A percentile compares a stretch with the other conserved stretches of the same genome.
Conservation (phyloP, 2,113 vertebrate species). For the Epinephelus fuscoguttatus region DNA sequence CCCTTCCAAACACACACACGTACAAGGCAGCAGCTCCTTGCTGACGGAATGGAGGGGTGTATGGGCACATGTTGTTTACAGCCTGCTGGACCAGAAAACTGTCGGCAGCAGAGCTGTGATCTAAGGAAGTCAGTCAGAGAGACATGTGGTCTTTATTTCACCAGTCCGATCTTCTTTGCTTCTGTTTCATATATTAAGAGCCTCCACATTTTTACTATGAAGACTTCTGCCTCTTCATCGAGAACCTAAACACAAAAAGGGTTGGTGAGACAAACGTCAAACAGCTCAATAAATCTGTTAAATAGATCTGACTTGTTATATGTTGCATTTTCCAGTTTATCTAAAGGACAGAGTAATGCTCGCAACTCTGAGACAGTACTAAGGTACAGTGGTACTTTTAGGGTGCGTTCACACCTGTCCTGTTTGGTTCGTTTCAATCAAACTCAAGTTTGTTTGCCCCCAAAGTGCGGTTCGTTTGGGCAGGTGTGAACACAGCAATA, state of each 20-base stretch:
- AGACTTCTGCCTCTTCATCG: slow-evolving; percentile 99
- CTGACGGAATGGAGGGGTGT: slow-evolving; percentile 62
- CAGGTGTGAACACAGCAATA: too few relatives aligned
- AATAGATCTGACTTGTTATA: not conserved
- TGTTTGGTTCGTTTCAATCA: too few relatives aligned
- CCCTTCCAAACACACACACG: slow-evolving; percentile 37
- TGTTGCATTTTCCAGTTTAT: too few relatives aligned
- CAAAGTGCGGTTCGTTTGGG: too few relatives aligned
- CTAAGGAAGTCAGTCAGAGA: slow-evolving; percentile 41
- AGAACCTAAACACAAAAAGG: slow-evolving; percentile 87
- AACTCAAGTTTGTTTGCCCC: too few relatives aligned
- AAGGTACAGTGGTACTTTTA: too few relatives aligned
- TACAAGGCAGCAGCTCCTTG: slow-evolving; percentile 66
- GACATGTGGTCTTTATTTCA: slow-evolving; percentile 88
- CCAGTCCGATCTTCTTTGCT: slow-evolving; percentile 99
- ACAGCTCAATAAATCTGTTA: not conserved
- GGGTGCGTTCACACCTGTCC: too few relatives aligned
- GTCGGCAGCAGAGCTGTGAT: slow-evolving; percentile 34
- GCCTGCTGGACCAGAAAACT: slow-evolving; percentile 49
- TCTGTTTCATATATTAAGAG: slow-evolving; percentile 99
- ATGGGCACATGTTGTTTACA: slow-evolving; percentile 45
- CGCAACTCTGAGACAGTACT: too few relatives aligned
- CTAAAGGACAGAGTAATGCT: too few relatives aligned
- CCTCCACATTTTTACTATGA: slow-evolving; percentile 99
- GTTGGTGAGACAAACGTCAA: not conserved